These are phyloP conservation scores for Drosophila ezoana DNA, from an alignment of 2,888 invertebrate species.

Conservation along the genomic window DNA sequence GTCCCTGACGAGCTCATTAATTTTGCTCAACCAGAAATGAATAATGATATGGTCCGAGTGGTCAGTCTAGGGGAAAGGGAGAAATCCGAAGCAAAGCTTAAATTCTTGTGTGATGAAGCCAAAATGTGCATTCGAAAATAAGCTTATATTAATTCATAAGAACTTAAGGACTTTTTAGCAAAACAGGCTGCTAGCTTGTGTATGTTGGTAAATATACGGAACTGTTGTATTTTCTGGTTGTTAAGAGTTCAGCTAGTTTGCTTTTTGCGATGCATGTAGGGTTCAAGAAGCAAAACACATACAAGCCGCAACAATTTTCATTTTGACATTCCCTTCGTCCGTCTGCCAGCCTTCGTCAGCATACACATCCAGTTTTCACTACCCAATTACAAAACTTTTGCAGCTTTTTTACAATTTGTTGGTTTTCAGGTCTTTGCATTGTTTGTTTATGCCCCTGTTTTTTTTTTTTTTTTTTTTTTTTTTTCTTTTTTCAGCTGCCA, in stretches of 20 bases:
- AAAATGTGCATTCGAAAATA: constrained; percentile 40
- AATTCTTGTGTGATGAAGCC: constrained; percentile 34
- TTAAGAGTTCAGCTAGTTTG: constrained; percentile 17
- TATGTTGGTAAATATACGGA: background rate
- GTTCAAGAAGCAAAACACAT: constrained; percentile 9
- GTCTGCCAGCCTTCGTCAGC: background rate
- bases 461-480: constrained; percentile 6
- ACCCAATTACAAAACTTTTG: constrained; percentile 53
- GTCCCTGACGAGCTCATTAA: constrained; percentile 50
- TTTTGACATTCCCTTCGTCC: constrained; percentile 4
- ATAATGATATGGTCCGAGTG: constrained; percentile 39
- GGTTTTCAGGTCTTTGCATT: constrained; percentile 35
- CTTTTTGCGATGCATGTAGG: constrained; percentile 19
- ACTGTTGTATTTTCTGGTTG: constrained; percentile 10
- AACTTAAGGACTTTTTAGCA: constrained; percentile 8
- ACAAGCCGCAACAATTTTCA: constrained; percentile 38
- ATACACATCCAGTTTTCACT: constrained; percentile 6
- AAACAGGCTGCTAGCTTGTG: background rate
- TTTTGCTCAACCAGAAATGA: constrained; percentile 55
- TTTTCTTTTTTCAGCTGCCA: constrained; percentile 23
- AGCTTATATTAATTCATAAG: constrained; percentile 5
- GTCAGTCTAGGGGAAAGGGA: background rate
- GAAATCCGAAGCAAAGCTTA: background rate
- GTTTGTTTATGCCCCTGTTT: constrained; percentile 39
- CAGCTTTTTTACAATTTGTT: constrained; percentile 40